Evolutionary conservation across 2,888 invertebrate genomes (phyloP).

Genomic region (Phengaris arion): DNA sequence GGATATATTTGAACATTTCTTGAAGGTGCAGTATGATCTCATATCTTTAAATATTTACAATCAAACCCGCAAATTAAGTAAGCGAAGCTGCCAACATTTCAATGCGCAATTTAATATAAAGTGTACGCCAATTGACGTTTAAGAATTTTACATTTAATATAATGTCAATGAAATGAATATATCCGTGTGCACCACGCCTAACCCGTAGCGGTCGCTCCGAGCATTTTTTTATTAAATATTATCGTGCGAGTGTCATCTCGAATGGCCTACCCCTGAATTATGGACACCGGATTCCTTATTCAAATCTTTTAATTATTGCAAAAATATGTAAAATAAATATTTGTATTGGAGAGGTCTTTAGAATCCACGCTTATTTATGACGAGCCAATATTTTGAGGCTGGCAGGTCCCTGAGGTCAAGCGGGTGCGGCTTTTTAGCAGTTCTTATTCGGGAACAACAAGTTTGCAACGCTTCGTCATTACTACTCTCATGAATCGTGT

Average conservation of each 20-base stretch:
- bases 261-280: constrained; percentile 39
- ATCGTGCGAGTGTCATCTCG: constrained; percentile 40
- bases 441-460: too few relatives aligned
- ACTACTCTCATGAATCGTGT: too few relatives aligned
- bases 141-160: constrained; percentile 14
- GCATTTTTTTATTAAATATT: constrained; percentile 40
- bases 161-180: background rate
- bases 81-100: constrained; percentile 8
- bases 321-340: constrained; percentile 29
- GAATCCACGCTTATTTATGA: constrained; percentile 10
- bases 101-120: constrained; percentile 14
- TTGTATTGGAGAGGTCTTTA: constrained; percentile 20
- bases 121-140: background rate
- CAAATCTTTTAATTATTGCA: constrained; percentile 32
- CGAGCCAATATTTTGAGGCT: background rate
- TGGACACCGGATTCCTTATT: constrained; percentile 32
- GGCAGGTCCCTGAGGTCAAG: background rate
- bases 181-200: constrained; percentile 22
- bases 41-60: constrained; percentile 1
- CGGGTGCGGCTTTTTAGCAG: background rate
- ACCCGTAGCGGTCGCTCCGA: constrained; percentile 17
- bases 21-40: background rate
- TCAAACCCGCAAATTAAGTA: constrained; percentile 16
- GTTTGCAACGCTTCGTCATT: too few relatives aligned
- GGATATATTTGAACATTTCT: background rate